Evolutionary conservation across 2,797 vertebrate species (phyloP), one percentile per base, ranked within the genome.

Genomic region (Hydrolagus colliei): DNA sequence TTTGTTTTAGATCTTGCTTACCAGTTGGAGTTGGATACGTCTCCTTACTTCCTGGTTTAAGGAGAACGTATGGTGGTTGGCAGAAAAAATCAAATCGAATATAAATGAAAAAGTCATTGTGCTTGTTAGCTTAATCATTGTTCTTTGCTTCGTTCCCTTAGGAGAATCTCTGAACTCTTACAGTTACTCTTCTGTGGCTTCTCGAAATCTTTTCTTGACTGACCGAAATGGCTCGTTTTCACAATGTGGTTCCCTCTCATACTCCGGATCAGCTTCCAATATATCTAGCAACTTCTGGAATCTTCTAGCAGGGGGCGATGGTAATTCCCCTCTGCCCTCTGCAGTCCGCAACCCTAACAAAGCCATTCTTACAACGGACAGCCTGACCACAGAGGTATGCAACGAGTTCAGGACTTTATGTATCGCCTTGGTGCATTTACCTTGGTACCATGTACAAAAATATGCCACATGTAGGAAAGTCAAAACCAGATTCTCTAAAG

Each of bases 381-480:
- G 88, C 87, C 91, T 88, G 90, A 97, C 94, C 75, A 92, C 91
- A 87, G 92, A 98, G 97, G 97, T 99, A 94, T 12, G 72, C 71
- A 14, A 5, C 67, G 77, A 65, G 41, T 27, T 85, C 11, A 0
- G 10, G n/a, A 41, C 65, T 67, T 68, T 84, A 75, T 41, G 20
- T 52, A 8, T 16, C 35, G 27, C 73, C 9, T 35, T 35, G 32
- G 12, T 14, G 73, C 32, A 76, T 41, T 59, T 20, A n/a, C 18
- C 9, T 61, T n/a, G 41, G n/a, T 0, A n/a, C 18, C 18, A 77
- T 16, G 2, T 77, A 61, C 52, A 20, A 61, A 77, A 61, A 77
- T 77, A 20, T 77, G 52, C 41, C 35, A n/a, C 16, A 59, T 61
- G 18, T 59, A 59, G 75, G 74, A 77, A 77, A 2, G 74, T 35